These are phyloP conservation scores for Diprion similis DNA, from an alignment of 1,140 invertebrate genomes.

Conservation along the genomic window DNA sequence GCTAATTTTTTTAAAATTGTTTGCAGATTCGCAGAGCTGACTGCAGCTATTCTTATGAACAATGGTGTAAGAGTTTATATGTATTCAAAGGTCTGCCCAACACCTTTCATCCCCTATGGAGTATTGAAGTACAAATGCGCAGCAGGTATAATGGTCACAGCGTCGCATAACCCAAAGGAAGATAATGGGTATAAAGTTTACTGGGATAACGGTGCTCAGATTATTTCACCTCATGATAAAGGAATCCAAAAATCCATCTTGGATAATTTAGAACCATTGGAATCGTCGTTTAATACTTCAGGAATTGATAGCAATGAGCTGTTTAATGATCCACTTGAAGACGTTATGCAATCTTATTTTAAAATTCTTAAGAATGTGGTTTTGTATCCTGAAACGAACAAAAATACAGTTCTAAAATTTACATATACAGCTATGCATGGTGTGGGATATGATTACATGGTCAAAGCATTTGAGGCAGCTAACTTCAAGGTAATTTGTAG, in stretches of 20 bases:
- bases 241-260: slow-evolving; percentile 84
- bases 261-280: slow-evolving; percentile 76
- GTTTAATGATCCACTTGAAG: slow-evolving; percentile 65
- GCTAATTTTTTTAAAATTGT: background rate
- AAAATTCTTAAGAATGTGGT: slow-evolving; percentile 64
- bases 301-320: slow-evolving; percentile 58
- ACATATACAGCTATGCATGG: slow-evolving; percentile 99
- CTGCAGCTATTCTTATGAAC: slow-evolving; percentile 83
- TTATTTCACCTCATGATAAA: slow-evolving; percentile 91
- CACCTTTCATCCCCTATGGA: slow-evolving; percentile 91
- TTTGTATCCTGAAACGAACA: slow-evolving; percentile 68
- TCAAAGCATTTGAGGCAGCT: slow-evolving; percentile 76
- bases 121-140: slow-evolving; percentile 74
- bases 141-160: slow-evolving; percentile 95
- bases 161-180: slow-evolving; percentile 98
- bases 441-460: slow-evolving; percentile 86
- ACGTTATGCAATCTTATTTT: slow-evolving; percentile 74
- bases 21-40: slow-evolving; percentile 88
- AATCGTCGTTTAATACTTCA: slow-evolving; percentile 71
- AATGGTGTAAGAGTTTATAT: slow-evolving; percentile 83
- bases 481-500: slow-evolving; percentile 72
- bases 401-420: slow-evolving; percentile 69
- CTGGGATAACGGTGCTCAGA: slow-evolving; percentile 95
- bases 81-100: slow-evolving; percentile 84
- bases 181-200: slow-evolving; percentile 99